Base-by-base conservation (phyloP, 2,113 vertebrate genomes). In the Girardinichthys multiradiatus region DNA sequence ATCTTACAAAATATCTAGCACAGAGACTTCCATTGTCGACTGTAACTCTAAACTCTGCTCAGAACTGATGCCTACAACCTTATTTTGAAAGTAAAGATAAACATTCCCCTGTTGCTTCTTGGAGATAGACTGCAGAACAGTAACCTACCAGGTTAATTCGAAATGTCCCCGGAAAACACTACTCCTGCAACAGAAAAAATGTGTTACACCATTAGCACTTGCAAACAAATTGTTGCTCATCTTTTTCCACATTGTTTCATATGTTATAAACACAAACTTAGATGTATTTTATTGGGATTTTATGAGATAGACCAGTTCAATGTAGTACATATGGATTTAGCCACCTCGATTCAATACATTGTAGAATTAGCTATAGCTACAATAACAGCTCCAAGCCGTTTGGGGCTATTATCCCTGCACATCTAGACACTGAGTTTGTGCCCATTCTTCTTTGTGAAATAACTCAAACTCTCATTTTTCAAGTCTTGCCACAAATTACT, bases 101-200 rank as follows among this genome's bases (percentile, higher is more conserved):
- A 45, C 1, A 1, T 26, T 68, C 26, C 21, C 30, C 33, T 35
- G 66, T 57, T 59, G 54, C 33, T 27, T 21, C 54, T 42, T 30
- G 63, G 62, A 64, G n/a, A 26, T 2, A 35, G 9, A 57, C 26
- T 63, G 57, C 57, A 64, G 4, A 28, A 68, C 42, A 57, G 31
- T 17, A 70, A 77, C 92, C 76, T 72, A 94, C 94, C 85, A 94
- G 77, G 78, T 95, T 94, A 76, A 95, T 90, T 28, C 91, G 91
- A 51, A 94, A 70, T n/a, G 82, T 95, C 94, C 78, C 94, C 76
- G 61, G 84, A 92, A 80, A 94, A 94, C 29, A 71, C 68, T 17
- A 95, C 76, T 10, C 94, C 94, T 95, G 57, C 27, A 59, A 62
- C 77, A 64, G 57, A 59, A 68, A 65, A 75, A 51, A 64, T 0